Base-by-base conservation (phyloP, 2,113 vertebrate species). In the Siniperca knerii region DNA sequence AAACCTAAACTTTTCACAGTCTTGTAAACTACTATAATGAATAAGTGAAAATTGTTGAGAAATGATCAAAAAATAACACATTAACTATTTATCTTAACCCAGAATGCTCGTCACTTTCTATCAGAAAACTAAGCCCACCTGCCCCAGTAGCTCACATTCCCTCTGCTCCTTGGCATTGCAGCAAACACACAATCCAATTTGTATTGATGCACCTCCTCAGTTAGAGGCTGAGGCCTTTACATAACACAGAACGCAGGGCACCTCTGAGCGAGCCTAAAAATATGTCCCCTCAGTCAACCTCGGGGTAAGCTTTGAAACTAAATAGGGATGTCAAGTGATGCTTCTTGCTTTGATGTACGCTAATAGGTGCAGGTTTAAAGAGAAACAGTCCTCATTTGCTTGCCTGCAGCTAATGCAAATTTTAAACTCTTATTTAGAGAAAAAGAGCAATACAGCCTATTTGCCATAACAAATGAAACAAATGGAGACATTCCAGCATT, bases 231-330 rank as follows among this genome's bases (percentile, higher is more conserved):
- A 83, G 54, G 67, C 40, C 44, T 84, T 90, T 89, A 89, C 40
- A 13, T 90, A 92, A 91, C 85, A 60, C 61, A 10, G 52, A 67
- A 15, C 0, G 0, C 62, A 54, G 29, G 65, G 68, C 79, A 74
- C 73, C 69, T 82, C 66, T 55, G 55, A 75, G 44, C 35, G 21
- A 82, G 55, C 76, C 86, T 89, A 88, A 89, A 92, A 85, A 90
- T 86, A 83, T 33, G 58, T 72, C 55, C 33, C 25, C 37, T 50
- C 61, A 8, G 8, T 46, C 50, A 81, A 52, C 82, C 83, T 76
- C 13, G 4, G 37, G 60, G 40, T 73, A 85, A 85, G 72, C 77
- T 77, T 75, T 71, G 75, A 81, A 84, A 79, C 66, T 82, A 77
- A 87, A 88, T 16, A 16, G 4, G 58, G 78, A 87, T 82, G 84